These are phyloP conservation scores for Protobothrops mucrosquamatus DNA, from an alignment of 2,113 vertebrate species.

Conservation along the genomic window DNA sequence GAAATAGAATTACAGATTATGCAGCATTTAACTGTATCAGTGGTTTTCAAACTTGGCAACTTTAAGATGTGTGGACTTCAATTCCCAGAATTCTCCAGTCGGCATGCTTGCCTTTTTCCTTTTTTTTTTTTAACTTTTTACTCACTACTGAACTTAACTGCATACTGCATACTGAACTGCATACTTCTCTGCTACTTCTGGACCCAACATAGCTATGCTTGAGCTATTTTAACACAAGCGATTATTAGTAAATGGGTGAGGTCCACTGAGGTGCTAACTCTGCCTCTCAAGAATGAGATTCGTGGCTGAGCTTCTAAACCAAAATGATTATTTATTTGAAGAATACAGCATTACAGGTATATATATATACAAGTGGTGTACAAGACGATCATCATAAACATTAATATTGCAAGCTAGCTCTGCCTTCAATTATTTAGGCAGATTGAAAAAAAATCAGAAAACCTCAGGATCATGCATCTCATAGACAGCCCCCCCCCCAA, in stretches of 20 bases:
- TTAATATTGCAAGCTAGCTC: neutral
- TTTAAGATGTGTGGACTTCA: neutral
- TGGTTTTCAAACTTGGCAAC: neutral
- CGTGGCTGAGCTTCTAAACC: neutral
- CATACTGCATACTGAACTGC: neutral
- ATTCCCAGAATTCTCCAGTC: neutral
- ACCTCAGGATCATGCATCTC: neutral
- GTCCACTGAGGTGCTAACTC: neutral
- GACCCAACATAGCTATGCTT: neutral
- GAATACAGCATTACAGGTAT: neutral
- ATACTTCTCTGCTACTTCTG: neutral
- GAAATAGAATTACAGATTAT: neutral
- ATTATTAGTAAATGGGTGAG: neutral
- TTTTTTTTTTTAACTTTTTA: neutral
- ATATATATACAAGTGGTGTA: neutral
- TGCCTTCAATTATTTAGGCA: neutral
- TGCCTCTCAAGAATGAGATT: neutral
- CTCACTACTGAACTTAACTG: neutral
- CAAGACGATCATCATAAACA: neutral
- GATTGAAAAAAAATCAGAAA: neutral
- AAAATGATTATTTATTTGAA: constrained; percentile 18
- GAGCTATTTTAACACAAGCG: neutral
- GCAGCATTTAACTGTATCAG: neutral
- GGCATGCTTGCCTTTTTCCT: neutral
- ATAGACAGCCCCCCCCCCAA: neutral